Percentiles rank a stretch among this genome's conserved stretches.
These are phyloP conservation scores for Noctua comes DNA, from an alignment of 2,888 invertebrate genomes.

Conservation along the genomic window DNA sequence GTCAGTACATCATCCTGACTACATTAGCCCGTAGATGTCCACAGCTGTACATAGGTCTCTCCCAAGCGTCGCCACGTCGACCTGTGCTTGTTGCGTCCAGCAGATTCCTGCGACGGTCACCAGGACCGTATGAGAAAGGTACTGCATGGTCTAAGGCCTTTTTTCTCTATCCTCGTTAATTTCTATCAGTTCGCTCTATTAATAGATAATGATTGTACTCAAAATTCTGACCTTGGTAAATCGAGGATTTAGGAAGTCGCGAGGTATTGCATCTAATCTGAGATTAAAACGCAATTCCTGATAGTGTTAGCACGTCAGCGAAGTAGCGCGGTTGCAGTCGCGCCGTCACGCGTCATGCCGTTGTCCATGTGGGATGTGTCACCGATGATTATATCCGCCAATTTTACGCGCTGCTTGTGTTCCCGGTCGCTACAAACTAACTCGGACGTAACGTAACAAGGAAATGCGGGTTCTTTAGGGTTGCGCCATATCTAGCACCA, in stretches of 20 bases:
- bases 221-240: not conserved
- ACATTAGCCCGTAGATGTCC: not conserved
- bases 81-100: not conserved
- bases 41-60: not conserved
- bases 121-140: not conserved
- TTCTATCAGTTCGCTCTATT: not conserved
- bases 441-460: not conserved
- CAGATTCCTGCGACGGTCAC: not conserved
- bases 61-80: not conserved
- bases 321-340: slow-evolving; percentile 35
- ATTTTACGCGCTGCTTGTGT: slow-evolving; percentile 27
- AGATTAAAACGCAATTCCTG: slow-evolving; percentile 15
- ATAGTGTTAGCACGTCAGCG: not conserved
- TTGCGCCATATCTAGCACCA: not conserved
- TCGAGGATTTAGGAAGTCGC: not conserved
- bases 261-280: slow-evolving; percentile 6
- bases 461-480: slow-evolving; percentile 2
- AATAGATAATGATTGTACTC: not conserved
- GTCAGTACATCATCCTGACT: not conserved
- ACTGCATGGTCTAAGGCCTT: not conserved
- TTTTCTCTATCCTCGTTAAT: not conserved
- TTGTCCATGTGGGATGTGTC: slow-evolving; percentile 17
- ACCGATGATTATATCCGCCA: slow-evolving; percentile 25
- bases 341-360: not conserved
- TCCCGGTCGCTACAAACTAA: not conserved